Evolutionary conservation across 2,113 vertebrate genomes (phyloP).

Genomic region (Eulemur macaco): DNA sequence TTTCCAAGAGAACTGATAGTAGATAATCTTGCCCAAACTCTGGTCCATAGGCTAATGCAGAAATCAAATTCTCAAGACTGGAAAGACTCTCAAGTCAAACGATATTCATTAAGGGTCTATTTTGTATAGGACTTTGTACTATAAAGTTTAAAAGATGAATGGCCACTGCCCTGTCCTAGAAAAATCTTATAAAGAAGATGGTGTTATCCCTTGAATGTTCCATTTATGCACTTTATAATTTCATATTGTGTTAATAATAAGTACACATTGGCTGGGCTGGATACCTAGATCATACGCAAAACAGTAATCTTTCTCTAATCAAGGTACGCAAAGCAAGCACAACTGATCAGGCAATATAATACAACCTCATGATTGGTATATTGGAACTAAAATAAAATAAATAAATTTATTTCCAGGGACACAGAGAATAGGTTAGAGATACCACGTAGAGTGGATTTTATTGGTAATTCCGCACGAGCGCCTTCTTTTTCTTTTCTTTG

Average conservation of each 20-base stretch:
- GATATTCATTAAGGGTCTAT: background rate
- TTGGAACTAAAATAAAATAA: constrained; percentile 44
- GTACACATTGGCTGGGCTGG: background rate
- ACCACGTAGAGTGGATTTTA: background rate
- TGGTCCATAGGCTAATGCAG: constrained; percentile 44
- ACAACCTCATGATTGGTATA: background rate
- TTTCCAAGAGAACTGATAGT: constrained; percentile 44
- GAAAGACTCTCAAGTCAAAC: background rate
- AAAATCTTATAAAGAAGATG: background rate
- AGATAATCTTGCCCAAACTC: constrained; percentile 2
- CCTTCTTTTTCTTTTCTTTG: constrained; percentile 74
- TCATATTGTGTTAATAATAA: background rate
- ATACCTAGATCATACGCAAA: background rate
- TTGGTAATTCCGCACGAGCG: background rate
- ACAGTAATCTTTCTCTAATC: background rate
- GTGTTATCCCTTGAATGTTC: background rate
- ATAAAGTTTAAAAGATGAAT: background rate
- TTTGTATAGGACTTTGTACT: background rate
- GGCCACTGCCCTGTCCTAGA: background rate
- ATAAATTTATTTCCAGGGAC: background rate
- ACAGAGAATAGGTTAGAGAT: background rate
- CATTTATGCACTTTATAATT: background rate
- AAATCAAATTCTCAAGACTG: constrained; percentile 58
- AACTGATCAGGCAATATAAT: background rate
- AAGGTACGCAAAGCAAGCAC: background rate